A percentile compares a stretch with the other conserved stretches of the same genome.
phyloP scores from a whole-genome alignment of 2,113 vertebrate species.

The Isurus oxyrinchus region DNA sequence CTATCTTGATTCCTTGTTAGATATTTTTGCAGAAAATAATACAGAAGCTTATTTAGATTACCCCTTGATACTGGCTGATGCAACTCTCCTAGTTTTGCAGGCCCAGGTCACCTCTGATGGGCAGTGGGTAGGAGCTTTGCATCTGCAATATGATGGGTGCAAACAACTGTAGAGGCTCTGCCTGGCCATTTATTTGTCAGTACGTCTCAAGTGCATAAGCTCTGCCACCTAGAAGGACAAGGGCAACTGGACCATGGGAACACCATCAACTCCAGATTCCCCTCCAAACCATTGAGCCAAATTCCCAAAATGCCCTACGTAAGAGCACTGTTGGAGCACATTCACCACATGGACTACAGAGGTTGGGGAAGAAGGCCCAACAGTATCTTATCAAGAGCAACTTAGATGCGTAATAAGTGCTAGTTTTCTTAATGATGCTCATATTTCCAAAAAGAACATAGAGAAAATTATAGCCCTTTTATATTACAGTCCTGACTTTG shows the following conservation, averaged over 20 bases:
- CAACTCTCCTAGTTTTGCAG: neutral
- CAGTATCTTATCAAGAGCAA: neutral
- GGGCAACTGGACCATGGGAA: neutral
- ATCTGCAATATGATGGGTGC: neutral
- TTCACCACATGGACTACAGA: neutral
- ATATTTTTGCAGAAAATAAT: neutral
- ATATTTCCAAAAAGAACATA: neutral
- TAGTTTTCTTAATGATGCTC: neutral
- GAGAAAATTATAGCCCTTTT: neutral
- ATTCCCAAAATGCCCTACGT: neutral
- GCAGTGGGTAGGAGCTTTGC: neutral
- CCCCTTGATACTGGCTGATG: neutral
- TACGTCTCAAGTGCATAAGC: neutral
- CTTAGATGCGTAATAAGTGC: neutral
- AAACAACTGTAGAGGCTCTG: neutral
- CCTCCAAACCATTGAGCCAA: neutral
- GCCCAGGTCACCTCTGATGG: neutral
- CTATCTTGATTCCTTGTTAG: neutral
- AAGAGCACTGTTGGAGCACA: neutral
- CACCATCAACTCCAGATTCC: neutral
- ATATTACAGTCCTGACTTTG: neutral
- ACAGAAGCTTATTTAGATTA: neutral
- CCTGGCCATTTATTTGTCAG: neutral
- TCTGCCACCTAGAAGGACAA: neutral
- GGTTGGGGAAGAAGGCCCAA: neutral